Evolutionary conservation across 2,888 invertebrate species (phyloP), one percentile per base, ranked within the genome.

Genomic region (Drosophila pseudotakahashii): DNA sequence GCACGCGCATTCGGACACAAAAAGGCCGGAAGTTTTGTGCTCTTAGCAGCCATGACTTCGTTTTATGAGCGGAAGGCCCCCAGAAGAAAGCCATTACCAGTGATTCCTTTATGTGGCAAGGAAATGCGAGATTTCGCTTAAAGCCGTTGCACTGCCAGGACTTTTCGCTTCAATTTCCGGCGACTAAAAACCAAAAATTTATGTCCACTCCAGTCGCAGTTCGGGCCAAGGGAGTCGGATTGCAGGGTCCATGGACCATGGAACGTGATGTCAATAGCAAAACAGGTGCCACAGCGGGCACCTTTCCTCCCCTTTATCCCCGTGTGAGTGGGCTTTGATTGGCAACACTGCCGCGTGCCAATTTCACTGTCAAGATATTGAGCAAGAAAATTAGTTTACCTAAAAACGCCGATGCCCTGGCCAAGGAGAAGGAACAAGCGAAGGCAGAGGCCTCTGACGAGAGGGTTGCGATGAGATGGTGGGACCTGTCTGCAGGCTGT

Each of bases 311-410:
- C 14, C 34, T 23, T 26, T 26, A 5, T 26, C 5, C 26, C 26
- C 26, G 26, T 6, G 47, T 62, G 61, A 61, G 70, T 52, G 61
- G 61, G 69, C 68, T 74, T 84, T 88, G 89, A 88, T 85, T 89
- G 82, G 79, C 79, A 71, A 68, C 69, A 55, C 73, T 74, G 82
- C 86, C 75, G 83, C 81, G 83, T 88, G 90, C 90, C 89, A 90
- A 90, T 90, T 89, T 89, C 86, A 84, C 89, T 90, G 90, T 86
- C 91, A 90, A 90, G 89, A 88, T 89, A 89, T 90, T 89, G 81
- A 86, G 84, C 76, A 86, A 78, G 89, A 90, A 90, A 90, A 90
- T 90, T 91, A 90, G 91, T 90, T 90, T 90, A 89, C 89, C 84
- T 77, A 83, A 77, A 88, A 83, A 79, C 60, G 61, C 72, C 69